phyloP scores from a whole-genome alignment of 2,113 vertebrate species.

The Bettongia penicillata region DNA sequence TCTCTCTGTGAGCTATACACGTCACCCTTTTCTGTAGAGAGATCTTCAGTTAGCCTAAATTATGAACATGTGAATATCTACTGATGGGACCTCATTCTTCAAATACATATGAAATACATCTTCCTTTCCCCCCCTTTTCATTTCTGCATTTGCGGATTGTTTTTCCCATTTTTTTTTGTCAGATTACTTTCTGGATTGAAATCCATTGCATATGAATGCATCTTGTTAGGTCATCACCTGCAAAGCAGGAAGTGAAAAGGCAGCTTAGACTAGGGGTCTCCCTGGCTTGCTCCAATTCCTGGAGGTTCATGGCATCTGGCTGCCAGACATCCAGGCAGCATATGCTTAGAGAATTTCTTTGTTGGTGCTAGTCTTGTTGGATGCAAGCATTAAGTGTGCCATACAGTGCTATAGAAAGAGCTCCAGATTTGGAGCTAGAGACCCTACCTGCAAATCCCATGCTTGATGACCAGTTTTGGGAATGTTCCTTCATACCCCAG shows the following conservation, averaged over 20 bases:
- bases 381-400: neutral
- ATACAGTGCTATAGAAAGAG: too few relatives aligned
- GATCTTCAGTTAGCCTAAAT: neutral
- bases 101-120: slow-evolving; percentile 47
- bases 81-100: slow-evolving; percentile 19
- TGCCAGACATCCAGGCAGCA: neutral
- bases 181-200: slow-evolving; percentile 53
- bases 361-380: too few relatives aligned
- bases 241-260: slow-evolving; percentile 48
- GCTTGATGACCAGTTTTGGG: too few relatives aligned
- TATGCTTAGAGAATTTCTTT: neutral
- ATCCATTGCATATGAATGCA: slow-evolving; percentile 55
- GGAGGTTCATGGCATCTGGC: slow-evolving; percentile 4
- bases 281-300: neutral
- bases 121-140: slow-evolving; percentile 33
- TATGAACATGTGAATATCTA: neutral
- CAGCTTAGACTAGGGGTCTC: slow-evolving; percentile 34
- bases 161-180: slow-evolving; percentile 43
- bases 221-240: slow-evolving; percentile 46
- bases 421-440: too few relatives aligned
- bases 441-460: too few relatives aligned
- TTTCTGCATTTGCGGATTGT: slow-evolving; percentile 55
- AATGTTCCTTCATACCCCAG: too few relatives aligned
- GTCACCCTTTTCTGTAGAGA: neutral
- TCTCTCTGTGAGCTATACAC: neutral